Base-by-base conservation (phyloP, 2,113 vertebrate genomes). In the Ranitomeya imitator region DNA sequence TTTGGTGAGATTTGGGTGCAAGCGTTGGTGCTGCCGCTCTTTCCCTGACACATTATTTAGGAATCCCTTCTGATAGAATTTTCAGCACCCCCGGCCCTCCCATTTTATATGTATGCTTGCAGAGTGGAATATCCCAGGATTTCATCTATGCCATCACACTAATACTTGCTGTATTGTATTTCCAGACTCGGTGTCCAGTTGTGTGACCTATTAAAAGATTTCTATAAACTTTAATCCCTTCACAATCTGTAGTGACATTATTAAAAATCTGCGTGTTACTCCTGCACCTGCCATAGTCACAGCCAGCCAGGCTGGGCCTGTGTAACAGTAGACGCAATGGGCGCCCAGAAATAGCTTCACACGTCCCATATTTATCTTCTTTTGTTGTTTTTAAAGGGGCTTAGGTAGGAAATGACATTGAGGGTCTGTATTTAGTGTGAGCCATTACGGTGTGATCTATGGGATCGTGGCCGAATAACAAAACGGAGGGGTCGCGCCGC, bases 271-370 rank as follows among this genome's bases (percentile, higher is more conserved):
- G 57, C 21, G 3, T 45, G 37, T 16, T n/a, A 52, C 21, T 13
- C 77, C 21, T 31, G 14, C 45, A 69, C 63, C 51, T 54, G 77
- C 85, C 23, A 31, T 54, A 80, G 14, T n/a, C 14, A n/a, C 51
- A 84, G 63, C 59, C 51, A n/a, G 37, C 19, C 31, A 80, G 51
- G 67, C 79, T 80, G 52, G 52, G 52, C 26, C 23, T 59, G 61
- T 73, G 86, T 80, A 87, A 87, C 76, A 7, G 57, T 67, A 87
- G 78, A 87, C 51, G 54, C 23, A 21, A 51, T 23, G 69, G 73
- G 12, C 1, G 45, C 4, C 65, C 55, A 51, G 31, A 86, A 79
- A 80, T 80, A 45, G 26, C 63, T 23, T 19, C 10, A n/a, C 65
- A 60, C 81, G 65, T 23, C 31, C 63, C 9, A 14, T 21, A 87